phyloP scores from a whole-genome alignment of 30 jellyfish, hydroid and myxozoan genomes.

The Turritopsis rubra region DNA sequence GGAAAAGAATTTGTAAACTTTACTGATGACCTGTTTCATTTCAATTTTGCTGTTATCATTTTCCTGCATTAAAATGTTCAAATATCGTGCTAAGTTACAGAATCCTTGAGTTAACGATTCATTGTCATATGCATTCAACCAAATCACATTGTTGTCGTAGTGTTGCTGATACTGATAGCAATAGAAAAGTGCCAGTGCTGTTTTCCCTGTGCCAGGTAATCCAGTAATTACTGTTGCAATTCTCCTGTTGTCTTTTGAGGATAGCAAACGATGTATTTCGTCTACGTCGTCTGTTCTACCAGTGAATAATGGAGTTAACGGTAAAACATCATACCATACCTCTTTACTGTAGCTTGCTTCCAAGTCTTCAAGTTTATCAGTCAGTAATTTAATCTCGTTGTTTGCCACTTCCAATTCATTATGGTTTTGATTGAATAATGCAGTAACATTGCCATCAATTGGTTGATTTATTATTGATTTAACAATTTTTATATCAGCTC shows the following conservation, averaged over 20 bases:
- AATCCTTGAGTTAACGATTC: conserved; percentile 30
- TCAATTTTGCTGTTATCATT: background rate
- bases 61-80: conserved; percentile 25
- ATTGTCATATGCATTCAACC: conserved; percentile 42
- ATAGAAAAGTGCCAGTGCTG: conserved; percentile 42
- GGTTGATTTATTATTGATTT: background rate
- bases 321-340: background rate
- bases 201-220: conserved; percentile 53
- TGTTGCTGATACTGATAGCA: conserved; percentile 19
- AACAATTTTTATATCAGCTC: background rate
- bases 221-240: conserved; percentile 34
- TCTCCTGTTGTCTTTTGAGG: background rate
- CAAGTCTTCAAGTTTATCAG: background rate
- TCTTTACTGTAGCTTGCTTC: background rate
- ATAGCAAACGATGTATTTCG: background rate
- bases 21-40: background rate
- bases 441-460: conserved; percentile 1
- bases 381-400: background rate
- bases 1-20: conserved; percentile 8
- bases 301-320: conserved; percentile 7
- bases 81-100: conserved; percentile 30
- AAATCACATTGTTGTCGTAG: conserved; percentile 36
- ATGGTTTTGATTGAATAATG: background rate
- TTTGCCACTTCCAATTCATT: background rate
- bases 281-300: background rate